phyloP scores from a whole-genome alignment of 2,888 invertebrate species.

The Metallyticus violacea region DNA sequence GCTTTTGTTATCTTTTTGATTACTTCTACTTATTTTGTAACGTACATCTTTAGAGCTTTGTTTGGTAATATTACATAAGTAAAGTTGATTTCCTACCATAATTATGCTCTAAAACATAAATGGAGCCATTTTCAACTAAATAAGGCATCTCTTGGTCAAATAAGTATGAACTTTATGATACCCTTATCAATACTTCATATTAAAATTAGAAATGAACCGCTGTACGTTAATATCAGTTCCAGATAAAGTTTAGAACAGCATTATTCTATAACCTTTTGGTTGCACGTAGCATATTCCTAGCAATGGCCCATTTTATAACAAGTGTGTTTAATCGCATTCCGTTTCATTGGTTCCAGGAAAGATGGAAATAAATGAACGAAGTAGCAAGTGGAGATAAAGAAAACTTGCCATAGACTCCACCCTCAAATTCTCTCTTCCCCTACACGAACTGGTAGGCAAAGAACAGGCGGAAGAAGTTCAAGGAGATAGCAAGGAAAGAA shows the following conservation, averaged over 20 bases:
- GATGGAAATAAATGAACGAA: neutral
- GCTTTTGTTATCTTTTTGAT: too few species aligned
- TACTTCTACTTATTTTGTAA: too few species aligned
- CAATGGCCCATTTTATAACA: neutral
- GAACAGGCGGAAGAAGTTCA: neutral
- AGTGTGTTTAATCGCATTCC: neutral
- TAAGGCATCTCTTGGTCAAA: too few species aligned
- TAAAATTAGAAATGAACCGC: too few species aligned
- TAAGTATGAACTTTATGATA: too few species aligned
- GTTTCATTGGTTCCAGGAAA: neutral
- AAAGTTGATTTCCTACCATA: too few species aligned
- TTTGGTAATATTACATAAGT: too few species aligned
- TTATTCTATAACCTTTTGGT: neutral
- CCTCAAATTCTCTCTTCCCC: neutral
- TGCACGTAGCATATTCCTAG: neutral
- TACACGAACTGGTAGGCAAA: neutral
- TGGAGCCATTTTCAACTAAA: too few species aligned
- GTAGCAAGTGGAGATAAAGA: neutral
- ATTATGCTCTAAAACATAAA: too few species aligned
- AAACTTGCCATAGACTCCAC: neutral
- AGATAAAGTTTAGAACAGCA: neutral
- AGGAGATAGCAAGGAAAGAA: neutral
- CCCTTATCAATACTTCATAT: too few species aligned
- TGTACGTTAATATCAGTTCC: too few species aligned
- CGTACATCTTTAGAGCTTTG: too few species aligned